Conservation (phyloP, 2,797 vertebrate genomes). For the Tokudaia tokunoshimensis region DNA sequence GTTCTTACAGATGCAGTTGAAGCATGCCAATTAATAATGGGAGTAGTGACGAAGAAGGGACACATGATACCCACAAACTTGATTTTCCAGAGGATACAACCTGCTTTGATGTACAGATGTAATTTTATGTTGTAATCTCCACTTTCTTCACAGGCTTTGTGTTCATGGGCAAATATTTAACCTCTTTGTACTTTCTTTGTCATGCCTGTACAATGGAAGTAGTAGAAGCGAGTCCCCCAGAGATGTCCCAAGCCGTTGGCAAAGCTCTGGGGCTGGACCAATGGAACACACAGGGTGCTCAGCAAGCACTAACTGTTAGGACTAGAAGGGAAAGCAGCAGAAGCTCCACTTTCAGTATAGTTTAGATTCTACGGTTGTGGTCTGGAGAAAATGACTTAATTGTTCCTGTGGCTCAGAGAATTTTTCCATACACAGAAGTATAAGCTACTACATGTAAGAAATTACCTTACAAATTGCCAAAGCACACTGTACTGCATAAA, state of each 20-base stretch:
- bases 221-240: not conserved
- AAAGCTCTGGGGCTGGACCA: not conserved
- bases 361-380: not conserved
- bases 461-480: not conserved
- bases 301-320: not conserved
- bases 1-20: not conserved
- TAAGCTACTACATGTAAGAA: not conserved
- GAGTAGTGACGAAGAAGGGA: not conserved
- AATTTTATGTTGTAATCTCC: not conserved
- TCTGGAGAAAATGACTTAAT: not conserved
- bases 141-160: not conserved
- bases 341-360: not conserved
- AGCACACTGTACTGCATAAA: not conserved
- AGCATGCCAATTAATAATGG: not conserved
- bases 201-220: not conserved
- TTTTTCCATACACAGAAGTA: not conserved
- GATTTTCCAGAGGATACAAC: not conserved
- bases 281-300: not conserved
- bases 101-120: not conserved
- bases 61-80: not conserved
- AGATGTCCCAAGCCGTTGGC: not conserved
- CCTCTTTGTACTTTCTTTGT: not conserved
- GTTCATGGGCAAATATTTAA: not conserved
- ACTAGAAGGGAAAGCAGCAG: not conserved
- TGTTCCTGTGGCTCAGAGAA: not conserved